Conservation (phyloP, 2,113 vertebrate species). For the Coptodon bakossiorum region DNA sequence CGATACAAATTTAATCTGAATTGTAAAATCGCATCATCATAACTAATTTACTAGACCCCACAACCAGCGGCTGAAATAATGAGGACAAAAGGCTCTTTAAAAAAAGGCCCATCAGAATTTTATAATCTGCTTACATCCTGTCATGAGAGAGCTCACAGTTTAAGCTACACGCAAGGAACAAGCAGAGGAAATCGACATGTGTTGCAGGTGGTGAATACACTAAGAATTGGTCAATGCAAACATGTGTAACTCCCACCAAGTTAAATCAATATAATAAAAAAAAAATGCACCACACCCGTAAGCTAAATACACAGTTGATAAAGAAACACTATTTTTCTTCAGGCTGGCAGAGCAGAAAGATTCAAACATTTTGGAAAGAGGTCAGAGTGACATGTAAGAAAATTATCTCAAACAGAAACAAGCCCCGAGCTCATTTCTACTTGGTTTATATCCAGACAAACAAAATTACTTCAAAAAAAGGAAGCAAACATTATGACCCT, state of each 20-base stretch:
- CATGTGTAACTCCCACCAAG: neutral
- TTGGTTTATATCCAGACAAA: neutral
- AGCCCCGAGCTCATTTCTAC: neutral
- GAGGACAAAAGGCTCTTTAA: neutral
- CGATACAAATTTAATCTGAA: neutral
- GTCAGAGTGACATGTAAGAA: neutral
- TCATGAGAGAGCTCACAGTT: neutral
- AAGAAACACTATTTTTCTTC: neutral
- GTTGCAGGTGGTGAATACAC: neutral
- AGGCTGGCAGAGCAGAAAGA: neutral
- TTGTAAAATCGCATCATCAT: neutral
- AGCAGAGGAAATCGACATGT: neutral
- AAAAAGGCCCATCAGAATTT: neutral
- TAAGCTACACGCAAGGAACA: neutral
- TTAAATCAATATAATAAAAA: neutral
- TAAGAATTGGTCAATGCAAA: neutral
- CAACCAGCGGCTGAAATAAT: neutral
- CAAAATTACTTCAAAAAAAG: neutral
- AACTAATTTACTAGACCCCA: neutral
- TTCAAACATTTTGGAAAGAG: neutral
- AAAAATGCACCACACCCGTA: rapidly evolving
- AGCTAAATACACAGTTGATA: neutral
- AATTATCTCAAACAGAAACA: neutral
- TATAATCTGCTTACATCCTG: neutral
- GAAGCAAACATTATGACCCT: neutral